Evolutionary conservation across 2,888 invertebrate species (phyloP), one percentile per base, ranked within the genome.

Genomic region (Melinaea menophilus): DNA sequence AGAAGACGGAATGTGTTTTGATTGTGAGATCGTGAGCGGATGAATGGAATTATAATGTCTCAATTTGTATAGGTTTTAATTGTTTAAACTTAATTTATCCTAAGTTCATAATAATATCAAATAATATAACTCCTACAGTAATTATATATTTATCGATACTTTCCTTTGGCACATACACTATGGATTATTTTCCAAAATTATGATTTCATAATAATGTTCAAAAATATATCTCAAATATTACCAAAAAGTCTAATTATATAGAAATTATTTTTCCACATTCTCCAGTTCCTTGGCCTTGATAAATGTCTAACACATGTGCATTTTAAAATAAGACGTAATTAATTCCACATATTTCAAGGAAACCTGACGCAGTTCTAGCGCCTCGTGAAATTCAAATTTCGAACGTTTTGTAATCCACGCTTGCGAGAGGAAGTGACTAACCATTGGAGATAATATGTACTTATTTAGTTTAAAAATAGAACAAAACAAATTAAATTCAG

Each of bases 1-100:
- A 75, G 88, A 86, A 88, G 75, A 78, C 77, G 80, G 81, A 82
- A 79, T 80, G 81, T 69, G 83, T 80, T 80, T 78, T 78, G 78
- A 80, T 81, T 79, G 79, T 67, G 69, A 67, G 78, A 69, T 68
- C 60, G 65, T 59, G 51, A 57, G 61, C 57, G 46, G 60, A 51
- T 61, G 59, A 62, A 56, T 63, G 66, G 68, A 59, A 61, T 58
- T 54, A 47, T 56, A 56, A 58, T 55, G 46, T 59, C 55, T 9
- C 56, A 45, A 56, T 46, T 37, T 55, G 45, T 55, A 12, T 35
- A 55, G 9, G n/a, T 55, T 33, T 48, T 48, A 51, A 51, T 3
- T 51, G 5, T 51, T 13, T 31, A 2, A 41, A 41, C 9, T 11
- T 41, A 9, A 41, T 41, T 41, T 41, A 9, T 9, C 11, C 41